Evolutionary conservation across 2,797 vertebrate species (phyloP), one percentile per base, ranked within the genome.

Genomic region (Manis pentadactyla): DNA sequence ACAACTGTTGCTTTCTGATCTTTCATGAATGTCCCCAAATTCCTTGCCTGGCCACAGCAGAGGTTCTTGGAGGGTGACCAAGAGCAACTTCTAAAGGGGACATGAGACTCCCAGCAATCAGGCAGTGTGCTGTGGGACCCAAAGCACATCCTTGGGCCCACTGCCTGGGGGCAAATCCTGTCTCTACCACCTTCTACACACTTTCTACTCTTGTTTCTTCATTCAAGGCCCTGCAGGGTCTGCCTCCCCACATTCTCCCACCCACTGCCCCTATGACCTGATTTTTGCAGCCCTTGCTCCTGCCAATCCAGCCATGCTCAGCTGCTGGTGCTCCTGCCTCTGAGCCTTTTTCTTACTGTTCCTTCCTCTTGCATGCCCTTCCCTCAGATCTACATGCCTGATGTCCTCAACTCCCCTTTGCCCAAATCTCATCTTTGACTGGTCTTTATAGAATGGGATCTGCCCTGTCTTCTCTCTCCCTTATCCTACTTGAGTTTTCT

Each of bases 401-500:
- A 4, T 0, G 0, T 13, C 11, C 46, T 11, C 14, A 10, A 6
- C 7, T 12, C 18, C 17, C 14, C 59, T 23, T 13, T 1, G 7
- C 19, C 18, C 51, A 34, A 18, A 31, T 0, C 23, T 39, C 46
- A 23, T 78, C 71, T 21, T 31, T 19, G 5, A 37, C 4, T 7
- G 7, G 14, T 18, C 21, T 37, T 12, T 1, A 6, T 0, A 27
- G 27, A 9, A 3, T 17, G 57, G 59, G 18, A 14, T 34, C n/a
- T 15, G 2, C 15, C 8, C 12, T 7, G 37, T 29, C 11, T 12
- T 23, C 17, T 39, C 37, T 74, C 2, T 4, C 42, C 39, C 31
- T 21, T 7, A 39, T n/a, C 15, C 51, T 23, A n/a, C 53, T 74
- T 66, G 1, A 42, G 51, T 31, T 59, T 66, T 12, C n/a, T 69